Evolutionary conservation across 2,888 invertebrate genomes (phyloP).

Genomic region (Melanotus villosus): DNA sequence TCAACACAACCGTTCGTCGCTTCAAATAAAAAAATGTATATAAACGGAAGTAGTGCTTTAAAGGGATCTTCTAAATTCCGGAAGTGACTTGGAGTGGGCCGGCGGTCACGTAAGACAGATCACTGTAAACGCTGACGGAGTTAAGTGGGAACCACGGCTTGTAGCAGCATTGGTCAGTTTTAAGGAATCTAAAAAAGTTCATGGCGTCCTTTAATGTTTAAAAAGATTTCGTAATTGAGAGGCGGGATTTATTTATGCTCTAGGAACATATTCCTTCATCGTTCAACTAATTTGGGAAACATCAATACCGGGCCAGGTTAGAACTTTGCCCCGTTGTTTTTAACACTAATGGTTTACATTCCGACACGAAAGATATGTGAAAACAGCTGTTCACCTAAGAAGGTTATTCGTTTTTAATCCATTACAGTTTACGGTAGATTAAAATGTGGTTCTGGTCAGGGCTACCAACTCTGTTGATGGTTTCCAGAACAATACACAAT

Average conservation of each 20-base stretch:
- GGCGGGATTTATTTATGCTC: constrained; percentile 21
- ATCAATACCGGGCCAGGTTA: constrained; percentile 14
- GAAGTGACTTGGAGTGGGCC: constrained; percentile 50
- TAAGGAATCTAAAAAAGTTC: constrained; percentile 5
- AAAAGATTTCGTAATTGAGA: constrained; percentile 20
- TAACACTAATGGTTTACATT: constrained; percentile 40
- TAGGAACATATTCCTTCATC: no score
- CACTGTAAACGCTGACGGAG: constrained; percentile 19
- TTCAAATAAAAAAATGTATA: constrained; percentile 29
- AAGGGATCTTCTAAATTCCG: constrained; percentile 48
- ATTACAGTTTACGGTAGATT: constrained; percentile 39
- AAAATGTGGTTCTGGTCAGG: constrained; percentile 29
- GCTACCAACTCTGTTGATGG: constrained; percentile 21
- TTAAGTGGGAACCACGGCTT: constrained; percentile 28
- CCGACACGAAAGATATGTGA: constrained; percentile 44
- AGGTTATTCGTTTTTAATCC: constrained; percentile 46
- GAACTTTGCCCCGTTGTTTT: constrained; percentile 18
- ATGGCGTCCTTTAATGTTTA: constrained; percentile 9
- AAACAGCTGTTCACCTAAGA: constrained; percentile 47
- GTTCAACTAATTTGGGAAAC: constrained; percentile 8
- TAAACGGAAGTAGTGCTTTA: constrained; percentile 49
- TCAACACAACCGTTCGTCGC: constrained; percentile 24
- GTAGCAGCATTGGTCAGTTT: constrained; percentile 30
- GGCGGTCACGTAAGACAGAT: constrained; percentile 47
- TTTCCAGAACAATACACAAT: constrained; percentile 7